Base-by-base conservation (phyloP, 35 echinoderm and acorn worm species). In the Eucidaris tribuloides region DNA sequence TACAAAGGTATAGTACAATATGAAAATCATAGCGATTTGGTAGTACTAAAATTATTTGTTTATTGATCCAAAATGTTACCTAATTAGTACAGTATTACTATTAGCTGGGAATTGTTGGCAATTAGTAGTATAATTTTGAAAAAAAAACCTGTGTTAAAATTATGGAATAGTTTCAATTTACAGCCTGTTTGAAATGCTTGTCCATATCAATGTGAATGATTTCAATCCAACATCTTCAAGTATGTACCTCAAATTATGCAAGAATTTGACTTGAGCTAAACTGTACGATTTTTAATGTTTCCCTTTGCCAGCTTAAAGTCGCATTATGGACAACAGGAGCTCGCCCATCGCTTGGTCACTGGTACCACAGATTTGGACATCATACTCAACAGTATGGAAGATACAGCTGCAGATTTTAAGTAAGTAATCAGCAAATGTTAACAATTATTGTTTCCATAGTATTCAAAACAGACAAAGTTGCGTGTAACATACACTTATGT, bases 301-400 rank as follows among this genome's bases (percentile, higher is more conserved):
- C 31, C 2, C 55, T n/a, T n/a, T n/a, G n/a, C n/a, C n/a, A n/a
- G n/a, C n/a, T n/a, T n/a, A 87, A 87, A 60, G 55, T 87, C 4
- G 54, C 71, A 28, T 33, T 87, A 37, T 87, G 72, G 71, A 62
- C 55, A 61, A 72, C 71, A 33, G 74, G 74, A 40, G 84, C 71
- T 17, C 84, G 72, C 52, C 84, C 71, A n/a, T 79, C 84, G 84
- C 44, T 9, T 63, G 39, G 72, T 72, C 29, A 41, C 27, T 25
- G 84, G 79, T 55, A 77, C 74, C 20, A 87, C 74, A 18, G 84
- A 87, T 79, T 44, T 87, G 42, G 84, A 87, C 30, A 62, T 87
- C 19, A 42, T 79, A 36, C 38, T 87, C 24, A 79, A 44, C 58
- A 79, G 50, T 38, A 9, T 87, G 2, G 84, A 87, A 79, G 71